These are phyloP conservation scores for Cydia splendana DNA, from an alignment of 1,140 invertebrate genomes.

Conservation along the genomic window DNA sequence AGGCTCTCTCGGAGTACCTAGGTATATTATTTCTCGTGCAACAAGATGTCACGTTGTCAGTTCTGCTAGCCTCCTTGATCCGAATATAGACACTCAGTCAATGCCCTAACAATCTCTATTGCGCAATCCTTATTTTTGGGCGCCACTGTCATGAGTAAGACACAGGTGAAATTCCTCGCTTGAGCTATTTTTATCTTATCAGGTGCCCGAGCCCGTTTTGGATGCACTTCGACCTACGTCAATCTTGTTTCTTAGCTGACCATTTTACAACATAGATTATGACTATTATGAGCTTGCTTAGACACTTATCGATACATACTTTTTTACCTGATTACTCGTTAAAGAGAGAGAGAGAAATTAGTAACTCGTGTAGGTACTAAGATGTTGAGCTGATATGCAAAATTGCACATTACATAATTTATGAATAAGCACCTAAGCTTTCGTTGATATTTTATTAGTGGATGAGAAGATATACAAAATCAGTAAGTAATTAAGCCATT, in stretches of 20 bases:
- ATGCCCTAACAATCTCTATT: background rate
- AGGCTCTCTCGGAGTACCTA: background rate
- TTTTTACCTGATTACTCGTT: background rate
- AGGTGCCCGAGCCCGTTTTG: background rate
- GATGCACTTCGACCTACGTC: conserved; percentile 8
- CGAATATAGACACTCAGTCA: background rate
- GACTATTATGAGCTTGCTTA: too few relatives aligned
- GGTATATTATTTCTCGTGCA: background rate
- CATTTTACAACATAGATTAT: background rate
- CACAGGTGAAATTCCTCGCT: background rate
- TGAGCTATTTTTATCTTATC: conserved; percentile 16
- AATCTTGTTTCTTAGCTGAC: conserved; percentile 9
- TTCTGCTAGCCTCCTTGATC: background rate
- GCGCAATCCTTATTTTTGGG: background rate
- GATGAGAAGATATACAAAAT: too few relatives aligned
- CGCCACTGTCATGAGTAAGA: conserved; percentile 2
- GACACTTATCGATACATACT: background rate
- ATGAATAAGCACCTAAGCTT: too few relatives aligned
- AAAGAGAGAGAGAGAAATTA: too few relatives aligned
- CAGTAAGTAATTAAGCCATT: too few relatives aligned
- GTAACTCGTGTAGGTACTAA: too few relatives aligned
- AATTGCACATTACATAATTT: too few relatives aligned
- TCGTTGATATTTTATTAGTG: too few relatives aligned
- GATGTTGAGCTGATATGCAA: too few relatives aligned
- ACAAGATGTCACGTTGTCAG: background rate